These are phyloP conservation scores for Parochlus steinenii DNA, from an alignment of 2,888 invertebrate species.

Conservation along the genomic window DNA sequence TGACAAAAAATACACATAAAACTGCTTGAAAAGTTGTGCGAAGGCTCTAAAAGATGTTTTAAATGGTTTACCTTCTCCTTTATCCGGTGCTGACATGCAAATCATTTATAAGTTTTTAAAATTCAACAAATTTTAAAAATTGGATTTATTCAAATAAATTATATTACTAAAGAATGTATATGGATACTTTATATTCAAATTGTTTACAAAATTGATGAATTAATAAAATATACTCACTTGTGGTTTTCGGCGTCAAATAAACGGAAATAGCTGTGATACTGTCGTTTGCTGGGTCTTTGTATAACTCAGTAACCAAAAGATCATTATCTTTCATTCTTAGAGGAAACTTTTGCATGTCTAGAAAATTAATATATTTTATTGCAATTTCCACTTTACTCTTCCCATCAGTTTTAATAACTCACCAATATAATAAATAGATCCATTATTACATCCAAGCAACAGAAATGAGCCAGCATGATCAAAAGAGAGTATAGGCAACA, in stretches of 20 bases:
- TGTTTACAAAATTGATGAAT: slow-evolving; percentile 3
- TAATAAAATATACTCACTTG: slow-evolving; percentile 79
- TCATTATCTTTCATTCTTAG: slow-evolving; percentile 98
- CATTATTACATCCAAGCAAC: slow-evolving; percentile 86
- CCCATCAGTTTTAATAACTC: slow-evolving; percentile 18
- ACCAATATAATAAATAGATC: slow-evolving; percentile 95
- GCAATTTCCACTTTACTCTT: slow-evolving; percentile 2
- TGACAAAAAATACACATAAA: slow-evolving; percentile 7
- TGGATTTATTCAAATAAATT: background rate
- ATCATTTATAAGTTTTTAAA: slow-evolving; percentile 10
- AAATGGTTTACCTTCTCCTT: slow-evolving; percentile 35
- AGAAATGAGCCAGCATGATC: slow-evolving; percentile 95
- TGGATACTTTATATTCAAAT: slow-evolving; percentile 1
- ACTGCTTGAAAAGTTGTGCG: slow-evolving; percentile 3
- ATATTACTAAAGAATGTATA: slow-evolving; percentile 7
- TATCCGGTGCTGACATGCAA: slow-evolving; percentile 43
- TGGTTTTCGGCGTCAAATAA: slow-evolving; percentile 97
- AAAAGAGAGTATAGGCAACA: slow-evolving; percentile 86
- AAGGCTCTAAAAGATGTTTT: background rate
- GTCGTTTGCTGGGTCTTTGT: slow-evolving; percentile 85
- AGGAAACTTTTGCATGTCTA: slow-evolving; percentile 99
- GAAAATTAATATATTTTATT: slow-evolving; percentile 17
- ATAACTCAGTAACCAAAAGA: slow-evolving; percentile 88
- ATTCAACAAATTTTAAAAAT: too few species aligned
- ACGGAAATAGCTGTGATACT: slow-evolving; percentile 96